These are phyloP conservation scores for Eulemur rufifrons DNA, from an alignment of 2,113 vertebrate genomes.

Conservation along the genomic window DNA sequence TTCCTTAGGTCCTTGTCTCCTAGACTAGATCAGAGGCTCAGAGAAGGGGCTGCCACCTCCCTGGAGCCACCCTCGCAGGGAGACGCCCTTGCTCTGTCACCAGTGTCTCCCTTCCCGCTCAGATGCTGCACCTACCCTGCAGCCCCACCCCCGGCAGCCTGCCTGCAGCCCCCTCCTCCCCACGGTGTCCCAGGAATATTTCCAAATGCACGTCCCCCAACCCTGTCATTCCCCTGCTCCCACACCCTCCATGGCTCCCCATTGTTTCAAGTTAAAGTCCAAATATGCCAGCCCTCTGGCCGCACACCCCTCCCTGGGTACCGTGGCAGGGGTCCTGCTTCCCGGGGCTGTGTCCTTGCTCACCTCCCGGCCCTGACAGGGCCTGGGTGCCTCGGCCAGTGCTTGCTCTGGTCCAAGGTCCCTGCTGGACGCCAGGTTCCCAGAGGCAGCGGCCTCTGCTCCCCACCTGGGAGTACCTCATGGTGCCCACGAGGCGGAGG, in stretches of 20 bases:
- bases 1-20: no score
- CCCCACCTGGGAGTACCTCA: fast-evolving
- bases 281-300: no score
- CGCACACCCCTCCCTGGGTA: background rate
- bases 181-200: fast-evolving
- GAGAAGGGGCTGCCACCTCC: background rate
- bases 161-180: fast-evolving
- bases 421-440: background rate
- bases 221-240: background rate
- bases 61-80: fast-evolving
- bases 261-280: no score
- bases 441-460: fast-evolving
- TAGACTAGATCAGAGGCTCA: no score
- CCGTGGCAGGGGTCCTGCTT: fast-evolving
- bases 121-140: background rate
- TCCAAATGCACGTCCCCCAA: fast-evolving
- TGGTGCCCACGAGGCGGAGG: fast-evolving
- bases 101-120: fast-evolving
- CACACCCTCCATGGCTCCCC: background rate
- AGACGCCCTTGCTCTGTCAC: fast-evolving
- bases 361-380: no score
- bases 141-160: fast-evolving
- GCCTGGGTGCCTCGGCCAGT: background rate
- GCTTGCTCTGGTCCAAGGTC: fast-evolving
- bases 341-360: background rate